Conservation (phyloP, 2,113 vertebrate species). For the Poicephalus meyeri region DNA sequence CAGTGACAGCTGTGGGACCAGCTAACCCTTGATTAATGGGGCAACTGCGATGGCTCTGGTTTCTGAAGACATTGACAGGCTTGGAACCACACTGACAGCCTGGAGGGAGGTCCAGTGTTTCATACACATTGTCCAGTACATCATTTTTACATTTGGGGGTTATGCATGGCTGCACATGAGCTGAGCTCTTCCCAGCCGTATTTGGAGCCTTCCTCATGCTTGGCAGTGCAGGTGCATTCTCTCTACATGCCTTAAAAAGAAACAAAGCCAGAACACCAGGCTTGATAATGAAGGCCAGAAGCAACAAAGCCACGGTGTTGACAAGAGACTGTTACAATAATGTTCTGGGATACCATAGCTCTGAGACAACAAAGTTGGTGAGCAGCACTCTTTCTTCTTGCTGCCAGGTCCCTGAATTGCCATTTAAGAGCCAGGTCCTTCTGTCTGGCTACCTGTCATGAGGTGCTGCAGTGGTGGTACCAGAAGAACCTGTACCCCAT, state of each 20-base stretch:
- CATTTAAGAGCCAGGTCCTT: neutral
- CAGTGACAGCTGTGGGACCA: slow-evolving; percentile 51
- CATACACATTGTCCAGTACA: neutral
- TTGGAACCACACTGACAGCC: slow-evolving; percentile 23
- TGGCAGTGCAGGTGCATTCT: neutral
- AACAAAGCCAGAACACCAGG: neutral
- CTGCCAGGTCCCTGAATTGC: neutral
- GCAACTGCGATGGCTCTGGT: slow-evolving; percentile 43
- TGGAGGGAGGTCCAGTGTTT: slow-evolving; percentile 11
- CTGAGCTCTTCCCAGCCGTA: neutral
- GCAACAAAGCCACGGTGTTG: neutral
- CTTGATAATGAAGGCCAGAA: neutral
- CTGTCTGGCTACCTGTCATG: slow-evolving; percentile 31
- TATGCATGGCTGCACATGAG: neutral
- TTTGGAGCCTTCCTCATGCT: neutral
- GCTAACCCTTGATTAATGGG: slow-evolving; percentile 56
- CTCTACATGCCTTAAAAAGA: neutral
- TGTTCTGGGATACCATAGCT: neutral
- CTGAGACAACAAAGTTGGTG: neutral
- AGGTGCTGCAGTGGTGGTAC: neutral
- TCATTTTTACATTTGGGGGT: neutral
- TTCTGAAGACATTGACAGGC: slow-evolving; percentile 57
- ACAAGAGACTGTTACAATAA: neutral
- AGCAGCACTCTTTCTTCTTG: neutral
- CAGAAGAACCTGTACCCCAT: neutral